Base-by-base conservation (phyloP, 2,113 vertebrate genomes). In the Ammospiza caudacuta region DNA sequence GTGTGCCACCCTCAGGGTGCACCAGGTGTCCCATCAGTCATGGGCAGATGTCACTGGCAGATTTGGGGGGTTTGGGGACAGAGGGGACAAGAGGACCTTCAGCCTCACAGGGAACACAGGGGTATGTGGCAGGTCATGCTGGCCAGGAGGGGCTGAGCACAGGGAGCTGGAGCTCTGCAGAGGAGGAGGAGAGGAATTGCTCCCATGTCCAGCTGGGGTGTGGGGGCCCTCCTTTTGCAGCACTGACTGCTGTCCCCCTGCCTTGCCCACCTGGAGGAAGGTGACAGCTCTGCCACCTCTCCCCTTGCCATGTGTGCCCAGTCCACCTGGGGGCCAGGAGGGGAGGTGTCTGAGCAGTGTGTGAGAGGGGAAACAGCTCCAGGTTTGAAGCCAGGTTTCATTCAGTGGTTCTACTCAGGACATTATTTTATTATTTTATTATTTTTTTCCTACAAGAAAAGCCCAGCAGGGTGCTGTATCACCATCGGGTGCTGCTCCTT, bases 131-230 rank as follows among this genome's bases (percentile, higher is more conserved):
- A n/a, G 39, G 25, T 46, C 0, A 0, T 9, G 20, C 52, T 66
- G 43, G 57, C 52, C 8, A 1, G 5, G 52, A 28, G 22, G 3
- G 0, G 2, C 21, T 3, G 3, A 9, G 14, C 8, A 14, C 29
- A 5, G 13, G 51, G 82, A 0, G 1, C 54, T 72, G 73, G 63
- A 9, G 57, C 67, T 31, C 41, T 62, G 73, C 29, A 35, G 63
- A 52, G 63, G 58, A 61, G 63, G 58, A 62, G 61, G 51, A 67
- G 55, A 54, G 58, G 52, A 59, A n/a, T 54, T 44, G 13, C 27
- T 80, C 23, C 68, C 55, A 2, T 18, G 43, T 25, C 46, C 54
- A 73, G 6, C 47, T 44, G 15, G 49, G 39, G 14, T 44, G 28
- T 9, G 20, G 17, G 16, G 37, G n/a, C 3, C 58, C 76, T 61